phyloP scores from a whole-genome alignment of 2,113 vertebrate genomes.

The Menura novaehollandiae region DNA sequence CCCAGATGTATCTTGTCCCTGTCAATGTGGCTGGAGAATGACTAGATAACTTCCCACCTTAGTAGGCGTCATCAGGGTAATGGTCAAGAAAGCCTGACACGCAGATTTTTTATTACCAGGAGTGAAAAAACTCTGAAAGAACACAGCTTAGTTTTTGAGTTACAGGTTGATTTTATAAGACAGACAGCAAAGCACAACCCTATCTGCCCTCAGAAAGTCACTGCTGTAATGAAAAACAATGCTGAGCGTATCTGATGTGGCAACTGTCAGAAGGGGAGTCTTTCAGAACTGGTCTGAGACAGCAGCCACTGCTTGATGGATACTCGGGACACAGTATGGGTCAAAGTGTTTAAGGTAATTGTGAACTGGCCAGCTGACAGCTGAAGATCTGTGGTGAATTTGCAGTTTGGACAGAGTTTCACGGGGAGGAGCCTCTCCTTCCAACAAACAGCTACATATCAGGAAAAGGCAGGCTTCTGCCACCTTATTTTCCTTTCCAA shows the following conservation, averaged over 20 bases:
- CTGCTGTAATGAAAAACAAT: neutral
- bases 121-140: neutral
- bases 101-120: neutral
- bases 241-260: neutral
- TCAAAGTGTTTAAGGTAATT: constrained; percentile 3
- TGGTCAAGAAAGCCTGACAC: neutral
- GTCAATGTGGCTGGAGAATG: neutral
- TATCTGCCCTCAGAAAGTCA: neutral
- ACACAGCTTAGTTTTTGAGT: neutral
- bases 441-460: neutral
- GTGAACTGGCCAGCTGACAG: neutral
- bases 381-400: neutral
- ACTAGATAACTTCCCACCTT: neutral
- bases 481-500: neutral
- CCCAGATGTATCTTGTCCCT: neutral
- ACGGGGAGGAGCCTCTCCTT: neutral
- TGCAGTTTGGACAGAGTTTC: neutral
- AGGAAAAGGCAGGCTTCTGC: neutral
- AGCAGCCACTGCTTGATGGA: neutral
- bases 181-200: neutral
- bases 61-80: neutral
- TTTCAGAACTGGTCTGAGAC: neutral
- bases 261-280: neutral
- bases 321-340: neutral
- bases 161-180: neutral